These are phyloP conservation scores for Ectropis grisescens DNA, from an alignment of 1,140 invertebrate species.

Conservation along the genomic window DNA sequence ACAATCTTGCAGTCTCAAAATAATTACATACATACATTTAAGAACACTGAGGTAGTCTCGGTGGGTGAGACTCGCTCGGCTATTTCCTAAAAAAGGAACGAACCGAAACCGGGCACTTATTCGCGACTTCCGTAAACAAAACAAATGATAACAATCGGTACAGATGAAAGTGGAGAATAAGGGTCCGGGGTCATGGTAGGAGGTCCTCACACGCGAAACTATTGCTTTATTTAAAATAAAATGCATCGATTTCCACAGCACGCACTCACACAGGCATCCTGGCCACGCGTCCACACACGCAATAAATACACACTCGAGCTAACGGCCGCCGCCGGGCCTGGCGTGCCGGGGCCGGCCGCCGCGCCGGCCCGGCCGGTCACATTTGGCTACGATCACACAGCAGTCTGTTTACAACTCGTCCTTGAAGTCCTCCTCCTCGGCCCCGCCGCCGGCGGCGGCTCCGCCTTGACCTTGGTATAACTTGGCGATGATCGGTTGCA, in stretches of 20 bases:
- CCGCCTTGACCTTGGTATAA: conserved; percentile 91
- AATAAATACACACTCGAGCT: conserved; percentile 64
- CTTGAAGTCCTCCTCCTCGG: conserved; percentile 84
- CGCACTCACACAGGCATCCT: conserved; percentile 17
- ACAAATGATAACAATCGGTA: too few species aligned
- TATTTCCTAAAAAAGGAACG: conserved; percentile 7
- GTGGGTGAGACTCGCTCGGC: conserved; percentile 30
- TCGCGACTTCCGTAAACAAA: conserved; percentile 2
- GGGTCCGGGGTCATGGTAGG: conserved; percentile 25
- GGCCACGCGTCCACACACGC: conserved; percentile 42
- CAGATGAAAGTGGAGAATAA: too few species aligned
- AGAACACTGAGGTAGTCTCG: conserved; percentile 56
- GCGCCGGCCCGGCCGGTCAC: conserved; percentile 95
- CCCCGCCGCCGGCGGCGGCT: conserved; percentile 76
- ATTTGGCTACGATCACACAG: conserved; percentile 46
- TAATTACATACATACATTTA: conserved; percentile 48
- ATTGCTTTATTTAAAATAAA: conserved; percentile 44
- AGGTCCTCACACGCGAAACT: conserved; percentile 18
- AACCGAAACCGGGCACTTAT: background rate
- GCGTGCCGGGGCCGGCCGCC: conserved; percentile 81
- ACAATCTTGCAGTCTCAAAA: conserved; percentile 67
- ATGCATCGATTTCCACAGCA: conserved; percentile 49
- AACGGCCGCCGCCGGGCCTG: conserved; percentile 76
- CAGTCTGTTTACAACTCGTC: conserved; percentile 83
- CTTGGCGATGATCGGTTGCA: conserved; percentile 98